A percentile compares a stretch with the other conserved stretches of the same genome.
phyloP scores from a whole-genome alignment of 1,140 invertebrate genomes.

The Nomia melanderi region DNA sequence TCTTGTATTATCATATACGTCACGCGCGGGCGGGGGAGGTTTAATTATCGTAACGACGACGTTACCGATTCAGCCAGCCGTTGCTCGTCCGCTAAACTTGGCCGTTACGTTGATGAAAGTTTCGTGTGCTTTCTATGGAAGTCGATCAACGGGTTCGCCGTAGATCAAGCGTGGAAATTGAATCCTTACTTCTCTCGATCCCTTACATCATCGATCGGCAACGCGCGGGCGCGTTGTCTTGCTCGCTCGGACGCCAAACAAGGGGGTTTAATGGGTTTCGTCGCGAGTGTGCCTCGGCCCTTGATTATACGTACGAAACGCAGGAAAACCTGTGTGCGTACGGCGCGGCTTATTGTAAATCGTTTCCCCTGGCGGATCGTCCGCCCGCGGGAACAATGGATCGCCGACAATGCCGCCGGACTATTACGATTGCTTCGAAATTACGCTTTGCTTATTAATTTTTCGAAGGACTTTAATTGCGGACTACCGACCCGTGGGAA shows the following conservation, averaged over 20 bases:
- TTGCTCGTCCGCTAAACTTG: slow-evolving; percentile 5
- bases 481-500: background rate
- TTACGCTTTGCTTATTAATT: slow-evolving; percentile 10
- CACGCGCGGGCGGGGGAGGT: background rate
- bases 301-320: background rate
- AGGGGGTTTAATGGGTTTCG: background rate
- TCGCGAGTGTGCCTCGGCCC: background rate
- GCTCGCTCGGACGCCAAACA: background rate
- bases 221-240: background rate
- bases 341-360: background rate
- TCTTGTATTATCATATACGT: slow-evolving; percentile 13
- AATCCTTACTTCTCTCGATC: slow-evolving; percentile 22
- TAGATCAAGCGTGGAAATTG: slow-evolving; percentile 43
- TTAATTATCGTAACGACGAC: slow-evolving; percentile 18
- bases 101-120: slow-evolving; percentile 17
- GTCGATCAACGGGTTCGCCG: slow-evolving; percentile 9
- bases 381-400: background rate
- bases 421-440: background rate
- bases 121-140: slow-evolving; percentile 9
- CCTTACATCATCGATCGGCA: slow-evolving; percentile 1
- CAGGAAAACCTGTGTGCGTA: background rate
- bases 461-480: slow-evolving; percentile 22
- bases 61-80: background rate
- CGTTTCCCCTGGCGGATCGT: background rate
- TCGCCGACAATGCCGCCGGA: background rate